Base-by-base conservation (phyloP, 2,113 vertebrate species). In the Forbesichthys papilliferus region DNA sequence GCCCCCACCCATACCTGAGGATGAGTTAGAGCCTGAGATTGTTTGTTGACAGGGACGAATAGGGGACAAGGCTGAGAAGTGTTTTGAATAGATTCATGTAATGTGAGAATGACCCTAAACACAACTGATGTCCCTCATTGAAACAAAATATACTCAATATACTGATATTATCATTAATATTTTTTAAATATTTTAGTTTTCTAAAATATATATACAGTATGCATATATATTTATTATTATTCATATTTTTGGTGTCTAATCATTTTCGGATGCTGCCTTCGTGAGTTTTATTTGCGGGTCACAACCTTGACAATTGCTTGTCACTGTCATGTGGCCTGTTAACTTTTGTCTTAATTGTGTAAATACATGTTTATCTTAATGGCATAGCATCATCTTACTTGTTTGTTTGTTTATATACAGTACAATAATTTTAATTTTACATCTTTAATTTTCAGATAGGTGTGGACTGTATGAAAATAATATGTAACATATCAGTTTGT, bases 321-420 rank as follows among this genome's bases (percentile, higher is more conserved):
- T 87, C 88, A 79, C 78, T 88, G 80, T 83, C 88, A 66, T 78
- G 88, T 90, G 89, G 87, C 78, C 82, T 83, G 76, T 74, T 18
- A 82, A 58, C 66, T 68, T 81, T 79, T 84, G 47, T 78, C 57
- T 71, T 56, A 71, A 75, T 56, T 1, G 9, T 89, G 89, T 90
- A 88, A 77, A 87, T 89, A 89, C 75, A 86, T 90, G 18, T 75
- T 71, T 57, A 74, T 76, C 48, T 47, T 76, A 74, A 75, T 68
- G 64, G 66, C 51, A 51, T 78, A 77, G 34, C 84, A 82, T 80
- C 73, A 64, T 18, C 55, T 71, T 2, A 48, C 52, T 64, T 81
- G 36, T 73, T 80, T 85, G 16, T 77, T 77, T 52, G 70, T 11
- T 78, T 71, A 71, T 67, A 68, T 73, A 48, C 53, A 69, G 79